These are phyloP conservation scores for Actinia tenebrosa DNA, from an alignment of 64 coral and sea anemone genomes.

Conservation along the genomic window DNA sequence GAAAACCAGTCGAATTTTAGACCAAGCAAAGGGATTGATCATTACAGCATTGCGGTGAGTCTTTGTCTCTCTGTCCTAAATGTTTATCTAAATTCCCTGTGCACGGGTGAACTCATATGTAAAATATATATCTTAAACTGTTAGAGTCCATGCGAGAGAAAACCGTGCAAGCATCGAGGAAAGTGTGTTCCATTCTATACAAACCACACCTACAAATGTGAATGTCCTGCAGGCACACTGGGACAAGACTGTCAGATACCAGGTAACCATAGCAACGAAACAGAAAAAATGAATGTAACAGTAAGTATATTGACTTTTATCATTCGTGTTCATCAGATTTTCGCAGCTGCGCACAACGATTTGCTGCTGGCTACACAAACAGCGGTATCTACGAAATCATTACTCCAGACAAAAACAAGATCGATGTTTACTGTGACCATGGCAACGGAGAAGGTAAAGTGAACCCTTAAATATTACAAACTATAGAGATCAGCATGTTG, in stretches of 20 bases:
- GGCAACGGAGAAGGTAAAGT: neutral
- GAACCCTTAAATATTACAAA: no score
- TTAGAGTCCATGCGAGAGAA: neutral
- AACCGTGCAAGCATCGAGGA: constrained; percentile 7
- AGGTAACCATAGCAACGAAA: neutral
- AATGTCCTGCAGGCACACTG: neutral
- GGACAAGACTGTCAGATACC: neutral
- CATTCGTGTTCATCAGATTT: neutral
- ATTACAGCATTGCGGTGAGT: constrained; percentile 4
- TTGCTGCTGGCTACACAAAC: neutral
- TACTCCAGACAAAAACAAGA: neutral
- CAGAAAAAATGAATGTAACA: neutral
- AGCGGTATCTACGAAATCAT: constrained; percentile 8
- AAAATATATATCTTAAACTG: neutral
- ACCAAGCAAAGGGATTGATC: neutral
- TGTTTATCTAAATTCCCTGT: no score
- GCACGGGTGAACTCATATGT: no score
- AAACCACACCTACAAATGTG: neutral
- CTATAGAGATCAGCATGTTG: no score
- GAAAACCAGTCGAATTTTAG: neutral
- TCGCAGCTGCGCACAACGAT: constrained; percentile 17
- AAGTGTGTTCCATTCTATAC: constrained; percentile 1
- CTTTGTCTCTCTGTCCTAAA: neutral
- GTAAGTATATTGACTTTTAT: neutral
- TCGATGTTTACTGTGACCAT: constrained; percentile 25